Evolutionary conservation across 2,888 invertebrate genomes (phyloP).

Genomic region (Balanococcus diminutus): DNA sequence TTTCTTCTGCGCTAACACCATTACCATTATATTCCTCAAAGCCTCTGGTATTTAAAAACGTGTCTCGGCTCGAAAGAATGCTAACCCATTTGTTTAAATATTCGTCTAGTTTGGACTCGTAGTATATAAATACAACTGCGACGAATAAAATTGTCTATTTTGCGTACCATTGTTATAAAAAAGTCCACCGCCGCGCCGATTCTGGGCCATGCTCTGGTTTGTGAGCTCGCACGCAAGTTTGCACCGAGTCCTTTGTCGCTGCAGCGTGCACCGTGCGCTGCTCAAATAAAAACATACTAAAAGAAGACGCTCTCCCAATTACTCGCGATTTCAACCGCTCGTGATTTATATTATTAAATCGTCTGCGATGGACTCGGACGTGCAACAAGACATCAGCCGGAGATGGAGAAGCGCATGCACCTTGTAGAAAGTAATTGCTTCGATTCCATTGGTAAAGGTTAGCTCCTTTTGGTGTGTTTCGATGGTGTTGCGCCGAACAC

Average conservation of each 20-base stretch:
- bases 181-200: not conserved
- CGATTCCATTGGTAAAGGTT: conserved; percentile 30
- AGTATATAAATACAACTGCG: not conserved
- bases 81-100: conserved; percentile 40
- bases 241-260: not conserved
- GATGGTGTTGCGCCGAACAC: not conserved
- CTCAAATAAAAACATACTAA: not conserved
- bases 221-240: too few relatives aligned
- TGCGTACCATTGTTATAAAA: conserved; percentile 38
- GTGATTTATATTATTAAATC: conserved; percentile 38
- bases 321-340: not conserved
- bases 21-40: not conserved
- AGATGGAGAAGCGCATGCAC: not conserved
- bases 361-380: not conserved
- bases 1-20: not conserved
- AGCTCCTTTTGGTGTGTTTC: not conserved
- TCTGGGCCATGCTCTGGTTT: not conserved
- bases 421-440: conserved; percentile 24
- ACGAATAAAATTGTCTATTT: conserved; percentile 41
- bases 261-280: not conserved
- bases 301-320: not conserved
- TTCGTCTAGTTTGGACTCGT: conserved; percentile 20
- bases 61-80: conserved; percentile 8
- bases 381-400: not conserved
- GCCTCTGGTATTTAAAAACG: conserved; percentile 36